Percentiles rank a stretch among this genome's conserved stretches.
Conservation (phyloP, 2,113 vertebrate genomes). For the Cyprinodon tularosa region DNA sequence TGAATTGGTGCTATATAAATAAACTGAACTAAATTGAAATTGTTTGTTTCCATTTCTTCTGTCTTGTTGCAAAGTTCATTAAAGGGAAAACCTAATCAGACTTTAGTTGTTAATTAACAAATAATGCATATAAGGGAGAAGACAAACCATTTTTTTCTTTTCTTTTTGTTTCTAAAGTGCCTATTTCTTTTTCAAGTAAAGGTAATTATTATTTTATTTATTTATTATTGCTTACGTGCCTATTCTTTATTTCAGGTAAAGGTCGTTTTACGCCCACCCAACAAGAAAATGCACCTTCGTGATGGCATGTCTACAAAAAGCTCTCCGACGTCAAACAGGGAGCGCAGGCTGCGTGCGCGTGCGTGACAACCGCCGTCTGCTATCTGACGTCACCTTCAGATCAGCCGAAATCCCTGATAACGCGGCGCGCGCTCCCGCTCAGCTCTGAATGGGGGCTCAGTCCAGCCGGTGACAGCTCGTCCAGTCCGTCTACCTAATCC, state of each 20-base stretch:
- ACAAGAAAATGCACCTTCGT: neutral
- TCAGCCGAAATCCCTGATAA: slow-evolving; percentile 72
- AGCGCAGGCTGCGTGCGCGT: slow-evolving; percentile 51
- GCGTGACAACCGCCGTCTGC: slow-evolving; percentile 7
- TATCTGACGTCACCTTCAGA: slow-evolving; percentile 64
- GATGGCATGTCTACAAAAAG: slow-evolving; percentile 18
- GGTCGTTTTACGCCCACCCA: neutral
- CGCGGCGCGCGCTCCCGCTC: slow-evolving; percentile 62
- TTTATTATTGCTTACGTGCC: too few relatives aligned
- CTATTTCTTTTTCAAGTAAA: too few relatives aligned
- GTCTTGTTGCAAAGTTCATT: too few relatives aligned
- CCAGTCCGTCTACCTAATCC: slow-evolving; percentile 22
- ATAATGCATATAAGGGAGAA: too few relatives aligned
- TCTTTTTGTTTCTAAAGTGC: too few relatives aligned
- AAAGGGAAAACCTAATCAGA: too few relatives aligned
- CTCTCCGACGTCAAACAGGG: slow-evolving; percentile 26
- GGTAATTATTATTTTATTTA: too few relatives aligned
- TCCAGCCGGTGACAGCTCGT: slow-evolving; percentile 61
- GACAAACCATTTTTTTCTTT: too few relatives aligned
- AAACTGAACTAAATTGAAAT: too few relatives aligned
- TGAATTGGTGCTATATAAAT: too few relatives aligned
- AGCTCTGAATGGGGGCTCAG: slow-evolving; percentile 65
- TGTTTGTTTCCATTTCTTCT: too few relatives aligned
- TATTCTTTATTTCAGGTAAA: neutral
- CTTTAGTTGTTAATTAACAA: too few relatives aligned